Percentiles rank a stretch among this genome's conserved stretches.
Evolutionary conservation across 2,113 vertebrate species (phyloP).

Genomic region (Rhagologus leucostigma): DNA sequence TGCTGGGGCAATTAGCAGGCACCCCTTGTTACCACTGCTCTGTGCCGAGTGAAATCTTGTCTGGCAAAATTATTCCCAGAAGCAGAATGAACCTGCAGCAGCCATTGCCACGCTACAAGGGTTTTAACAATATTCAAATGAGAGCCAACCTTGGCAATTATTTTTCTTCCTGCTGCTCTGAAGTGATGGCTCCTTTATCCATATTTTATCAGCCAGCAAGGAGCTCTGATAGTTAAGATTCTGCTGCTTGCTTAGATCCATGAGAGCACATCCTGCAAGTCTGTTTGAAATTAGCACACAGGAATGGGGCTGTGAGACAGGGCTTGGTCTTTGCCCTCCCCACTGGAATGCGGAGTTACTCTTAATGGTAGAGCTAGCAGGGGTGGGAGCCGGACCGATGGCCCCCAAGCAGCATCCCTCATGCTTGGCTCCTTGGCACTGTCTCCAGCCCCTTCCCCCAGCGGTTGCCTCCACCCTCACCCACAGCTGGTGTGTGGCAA

Average conservation of each 20-base stretch:
- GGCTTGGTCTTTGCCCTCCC: accelerated
- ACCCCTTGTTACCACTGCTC: not conserved
- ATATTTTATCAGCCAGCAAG: constrained; percentile 65
- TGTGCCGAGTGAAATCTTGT: not conserved
- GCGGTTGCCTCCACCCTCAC: accelerated
- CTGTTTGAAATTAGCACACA: constrained; percentile 16
- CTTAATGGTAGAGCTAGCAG: not conserved
- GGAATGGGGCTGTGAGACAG: not conserved
- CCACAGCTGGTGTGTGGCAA: accelerated
- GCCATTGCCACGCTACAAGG: not conserved
- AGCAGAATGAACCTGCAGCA: not conserved
- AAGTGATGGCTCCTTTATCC: constrained; percentile 64
- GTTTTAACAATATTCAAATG: constrained; percentile 54
- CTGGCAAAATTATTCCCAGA: not conserved
- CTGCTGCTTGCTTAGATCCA: constrained; percentile 44
- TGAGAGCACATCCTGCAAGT: constrained; percentile 39
- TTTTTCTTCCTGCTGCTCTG: constrained; percentile 63
- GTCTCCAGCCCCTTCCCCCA: accelerated
- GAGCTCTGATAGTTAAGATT: constrained; percentile 56
- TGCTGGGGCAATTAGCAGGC: not conserved
- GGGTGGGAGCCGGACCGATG: accelerated
- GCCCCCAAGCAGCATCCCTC: not conserved
- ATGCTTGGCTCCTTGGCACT: not conserved
- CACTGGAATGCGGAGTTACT: not conserved
- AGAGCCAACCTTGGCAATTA: constrained; percentile 63